phyloP scores from a whole-genome alignment of 2,113 vertebrate species.

The Perca flavescens region DNA sequence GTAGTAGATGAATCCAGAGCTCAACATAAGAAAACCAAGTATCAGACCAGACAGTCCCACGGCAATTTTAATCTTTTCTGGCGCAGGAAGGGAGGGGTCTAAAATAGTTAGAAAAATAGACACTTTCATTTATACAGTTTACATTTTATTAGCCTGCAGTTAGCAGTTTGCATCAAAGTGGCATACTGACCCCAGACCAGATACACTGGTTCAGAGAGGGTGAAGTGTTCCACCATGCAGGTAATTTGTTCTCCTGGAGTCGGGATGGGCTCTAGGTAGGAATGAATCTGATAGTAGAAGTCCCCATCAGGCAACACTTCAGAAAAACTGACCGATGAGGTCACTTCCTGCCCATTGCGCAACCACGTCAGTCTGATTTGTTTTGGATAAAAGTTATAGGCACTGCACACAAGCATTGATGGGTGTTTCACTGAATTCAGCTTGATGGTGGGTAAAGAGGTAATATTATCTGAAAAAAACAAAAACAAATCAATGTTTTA shows the following conservation, averaged over 20 bases:
- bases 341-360: conserved; percentile 12
- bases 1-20: conserved; percentile 27
- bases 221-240: conserved; percentile 39
- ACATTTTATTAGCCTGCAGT: too few relatives aligned
- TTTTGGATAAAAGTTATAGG: conserved; percentile 50
- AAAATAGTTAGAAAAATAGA: not conserved
- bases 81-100: conserved; percentile 12
- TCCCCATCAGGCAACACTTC: conserved; percentile 22
- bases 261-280: not conserved
- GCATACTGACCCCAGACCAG: conserved; percentile 30
- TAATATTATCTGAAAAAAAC: not conserved
- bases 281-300: conserved; percentile 33
- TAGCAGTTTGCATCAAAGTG: not conserved
- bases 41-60: conserved; percentile 22
- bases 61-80: not conserved
- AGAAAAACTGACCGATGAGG: not conserved
- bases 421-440: conserved; percentile 17
- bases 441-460: conserved; percentile 15
- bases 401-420: conserved; percentile 39
- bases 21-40: not conserved
- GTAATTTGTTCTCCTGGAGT: conserved; percentile 20
- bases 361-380: conserved; percentile 40
- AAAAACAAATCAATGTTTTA: too few relatives aligned
- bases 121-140: too few relatives aligned
- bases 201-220: not conserved